These are phyloP conservation scores for Myotis yumanensis DNA, from an alignment of 2,113 vertebrate genomes.

Conservation along the genomic window DNA sequence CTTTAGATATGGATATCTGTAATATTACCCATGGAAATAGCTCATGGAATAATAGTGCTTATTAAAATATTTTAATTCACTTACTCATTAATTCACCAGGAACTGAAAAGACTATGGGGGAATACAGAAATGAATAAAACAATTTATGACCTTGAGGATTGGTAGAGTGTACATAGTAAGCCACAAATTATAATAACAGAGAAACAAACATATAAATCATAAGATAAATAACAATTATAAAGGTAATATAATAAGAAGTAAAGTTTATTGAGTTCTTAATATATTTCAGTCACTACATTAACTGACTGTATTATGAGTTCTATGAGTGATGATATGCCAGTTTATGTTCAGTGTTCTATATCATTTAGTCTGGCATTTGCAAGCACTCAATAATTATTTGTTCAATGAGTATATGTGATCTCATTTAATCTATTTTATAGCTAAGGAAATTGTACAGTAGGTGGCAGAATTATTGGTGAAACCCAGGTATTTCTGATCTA, in stretches of 20 bases:
- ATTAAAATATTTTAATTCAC: neutral
- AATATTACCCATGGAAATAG: neutral
- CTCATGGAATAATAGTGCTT: neutral
- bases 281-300: neutral
- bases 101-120: neutral
- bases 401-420: neutral
- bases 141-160: neutral
- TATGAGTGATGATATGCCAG: neutral
- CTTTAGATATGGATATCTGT: neutral
- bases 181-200: neutral
- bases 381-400: neutral
- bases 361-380: neutral
- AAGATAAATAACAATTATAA: slow-evolving; percentile 22
- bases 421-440: neutral
- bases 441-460: neutral
- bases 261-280: neutral
- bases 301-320: neutral
- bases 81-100: neutral
- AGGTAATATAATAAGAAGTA: neutral
- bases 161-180: neutral
- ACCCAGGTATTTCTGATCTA: neutral
- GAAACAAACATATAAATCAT: neutral
- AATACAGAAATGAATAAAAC: neutral
- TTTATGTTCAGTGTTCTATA: neutral
- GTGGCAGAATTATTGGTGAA: neutral